Conservation (phyloP, 2,888 invertebrate genomes). For the Athalia rosae region DNA sequence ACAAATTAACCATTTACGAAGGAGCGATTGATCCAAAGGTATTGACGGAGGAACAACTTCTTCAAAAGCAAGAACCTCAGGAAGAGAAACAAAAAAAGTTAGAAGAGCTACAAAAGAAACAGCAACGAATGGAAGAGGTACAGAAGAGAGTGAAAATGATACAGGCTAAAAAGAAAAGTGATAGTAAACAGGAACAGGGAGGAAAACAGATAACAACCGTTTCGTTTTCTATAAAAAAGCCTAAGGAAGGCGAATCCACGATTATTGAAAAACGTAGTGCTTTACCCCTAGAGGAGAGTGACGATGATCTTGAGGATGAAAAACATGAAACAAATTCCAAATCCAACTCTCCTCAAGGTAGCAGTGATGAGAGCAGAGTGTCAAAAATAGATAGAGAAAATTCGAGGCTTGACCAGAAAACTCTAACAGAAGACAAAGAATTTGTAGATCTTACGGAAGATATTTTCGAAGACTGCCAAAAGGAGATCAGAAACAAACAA, state of each 20-base stretch:
- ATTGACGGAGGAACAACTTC: constrained; percentile 68
- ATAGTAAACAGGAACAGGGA: constrained; percentile 66
- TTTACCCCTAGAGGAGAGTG: constrained; percentile 84
- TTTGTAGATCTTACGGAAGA: constrained; percentile 71
- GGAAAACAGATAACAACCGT: constrained; percentile 76
- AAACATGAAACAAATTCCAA: constrained; percentile 64
- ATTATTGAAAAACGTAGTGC: constrained; percentile 81
- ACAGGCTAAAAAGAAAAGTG: constrained; percentile 69
- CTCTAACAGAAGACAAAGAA: constrained; percentile 68
- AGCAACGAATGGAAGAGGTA: constrained; percentile 71
- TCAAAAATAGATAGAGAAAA: constrained; percentile 53
- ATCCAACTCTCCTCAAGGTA: constrained; percentile 58
- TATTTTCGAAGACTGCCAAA: constrained; percentile 69
- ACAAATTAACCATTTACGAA: constrained; percentile 77
- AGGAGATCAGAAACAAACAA: constrained; percentile 63
- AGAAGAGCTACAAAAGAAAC: constrained; percentile 68
- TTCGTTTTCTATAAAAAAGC: constrained; percentile 89
- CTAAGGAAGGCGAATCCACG: constrained; percentile 82
- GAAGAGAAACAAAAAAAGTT: constrained; percentile 70
- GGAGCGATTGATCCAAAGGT: constrained; percentile 68
- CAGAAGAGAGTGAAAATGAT: constrained; percentile 70
- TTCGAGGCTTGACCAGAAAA: constrained; percentile 59
- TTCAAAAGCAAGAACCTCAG: constrained; percentile 69
- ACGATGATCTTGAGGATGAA: constrained; percentile 66
- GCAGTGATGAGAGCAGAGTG: constrained; percentile 50